Evolutionary conservation across 2,888 invertebrate species (phyloP), one percentile per base, ranked within the genome.

Genomic region (Xestoiulus laeticollis): DNA sequence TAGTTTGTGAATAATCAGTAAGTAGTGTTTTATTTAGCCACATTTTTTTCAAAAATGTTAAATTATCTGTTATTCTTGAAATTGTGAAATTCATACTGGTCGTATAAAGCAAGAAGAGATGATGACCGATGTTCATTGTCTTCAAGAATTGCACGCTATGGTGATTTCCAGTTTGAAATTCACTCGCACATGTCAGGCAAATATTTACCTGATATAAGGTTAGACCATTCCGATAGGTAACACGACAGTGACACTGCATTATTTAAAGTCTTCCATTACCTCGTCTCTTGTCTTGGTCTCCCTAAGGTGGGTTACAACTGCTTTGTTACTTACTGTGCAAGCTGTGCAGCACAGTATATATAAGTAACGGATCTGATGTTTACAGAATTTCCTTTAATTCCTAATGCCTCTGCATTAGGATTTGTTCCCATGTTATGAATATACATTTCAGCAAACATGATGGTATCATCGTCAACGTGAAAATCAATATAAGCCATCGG

Each of bases 211-310:
- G 78, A 14, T 32, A 1, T 26, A 16, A 78, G 30, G 48, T 12
- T 30, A 30, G 30, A 32, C 26, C 30, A 30, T 59, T 32, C 78
- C 30, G 0, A 14, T 26, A 10, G 10, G n/a, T 1, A n/a, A 14
- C 68, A 68, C 30, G 78, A 78, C 78, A 30, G 30, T 30, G 78
- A 4, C 78, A 14, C 0, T 78, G 78, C 78, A 78, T 78, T 78
- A 78, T 78, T 78, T 78, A 78, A n/a, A 78, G 30, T 5, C 78
- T 78, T 78, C 78, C 78, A 78, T 78, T 78, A 78, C 30, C 78
- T 32, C 30, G 30, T 32, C 78, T 78, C 30, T 16, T 78, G 30
- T 78, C 30, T 26, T 26, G 26, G 30, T 30, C 78, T 78, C 78
- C 78, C 78, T 30, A 22, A 78, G 78, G 78, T 78, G 78, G 78